Evolutionary conservation across 1,140 invertebrate genomes (phyloP), one percentile per base, ranked within the genome.

Genomic region (Gonioctena quinquepunctata): DNA sequence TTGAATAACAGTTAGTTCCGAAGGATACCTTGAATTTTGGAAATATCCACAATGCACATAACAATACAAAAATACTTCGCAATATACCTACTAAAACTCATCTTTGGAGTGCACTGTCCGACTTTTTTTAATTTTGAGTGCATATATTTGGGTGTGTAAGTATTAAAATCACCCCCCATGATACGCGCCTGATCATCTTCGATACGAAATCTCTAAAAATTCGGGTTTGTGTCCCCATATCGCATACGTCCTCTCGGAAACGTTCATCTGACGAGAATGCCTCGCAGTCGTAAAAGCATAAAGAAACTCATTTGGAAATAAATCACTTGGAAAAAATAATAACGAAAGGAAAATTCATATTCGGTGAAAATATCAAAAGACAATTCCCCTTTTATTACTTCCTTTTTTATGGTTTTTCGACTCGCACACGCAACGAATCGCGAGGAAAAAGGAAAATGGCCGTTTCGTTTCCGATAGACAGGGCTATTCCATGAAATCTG

Each of bases 351-450:
- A 71, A 70, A 66, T 71, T 65, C 65, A 62, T 72, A 72, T 68
- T 71, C 48, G 19, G 48, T 59, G 61, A 68, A 66, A 70, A 74
- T 74, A 74, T 74, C 69, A 69, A 71, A 74, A 74, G 66, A 71
- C 72, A 74, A 71, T 74, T 62, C 61, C 26, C 26, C n/a, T 67
- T 66, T 74, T 74, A 74, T 71, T 74, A 69, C 69, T 56, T 65
- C 62, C 65, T 49, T 67, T 70, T 74, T 74, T 71, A 74, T 66
- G 56, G 60, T 50, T 68, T 16, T 66, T 22, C 42, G 28, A 63
- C 25, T 50, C 66, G 61, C 64, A 67, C 68, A 66, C 64, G 64
- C 70, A 42, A 71, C 49, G 48, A 23, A 61, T 62, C 8, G 54
- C 50, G 63, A 63, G 68, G 57, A 65, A 72, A 68, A 69, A 21